Evolutionary conservation across 1,140 invertebrate genomes (phyloP).

Genomic region (Drosophila erecta): DNA sequence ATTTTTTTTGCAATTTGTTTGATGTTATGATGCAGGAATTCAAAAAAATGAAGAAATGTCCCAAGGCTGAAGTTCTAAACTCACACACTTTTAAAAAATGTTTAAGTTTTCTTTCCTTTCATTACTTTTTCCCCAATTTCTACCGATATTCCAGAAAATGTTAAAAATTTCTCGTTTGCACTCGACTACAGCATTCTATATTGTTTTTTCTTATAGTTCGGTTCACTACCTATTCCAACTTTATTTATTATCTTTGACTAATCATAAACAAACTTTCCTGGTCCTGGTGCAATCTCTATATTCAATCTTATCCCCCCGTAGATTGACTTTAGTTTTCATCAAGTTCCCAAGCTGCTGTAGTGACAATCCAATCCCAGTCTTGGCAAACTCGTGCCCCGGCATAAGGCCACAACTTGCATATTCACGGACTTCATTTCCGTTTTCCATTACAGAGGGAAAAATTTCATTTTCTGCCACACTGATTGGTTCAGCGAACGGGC

Average conservation of each 20-base stretch:
- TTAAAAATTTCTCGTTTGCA: no score
- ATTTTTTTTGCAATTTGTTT: no score
- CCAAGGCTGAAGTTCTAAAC: no score
- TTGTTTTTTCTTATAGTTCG: not conserved
- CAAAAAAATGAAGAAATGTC: no score
- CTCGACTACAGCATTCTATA: no score
- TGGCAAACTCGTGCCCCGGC: not conserved
- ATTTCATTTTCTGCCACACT: constrained; percentile 65
- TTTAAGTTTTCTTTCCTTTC: no score
- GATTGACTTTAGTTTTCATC: constrained; percentile 22
- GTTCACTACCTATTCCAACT: constrained; percentile 7
- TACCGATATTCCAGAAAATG: no score
- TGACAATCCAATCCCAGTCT: constrained; percentile 3
- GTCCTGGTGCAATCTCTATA: not conserved
- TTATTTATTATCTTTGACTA: constrained; percentile 19
- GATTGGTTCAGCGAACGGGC: constrained; percentile 52
- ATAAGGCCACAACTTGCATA: constrained; percentile 16
- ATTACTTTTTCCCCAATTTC: no score
- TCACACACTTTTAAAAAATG: no score
- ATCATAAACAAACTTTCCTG: constrained; percentile 22
- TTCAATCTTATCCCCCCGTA: not conserved
- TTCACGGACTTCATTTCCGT: constrained; percentile 61
- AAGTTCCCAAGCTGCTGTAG: constrained; percentile 13
- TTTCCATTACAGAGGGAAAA: constrained; percentile 57
- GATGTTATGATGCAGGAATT: no score